Evolutionary conservation across 1,140 invertebrate genomes (phyloP).

Genomic region (Drosophila prosaltans): DNA sequence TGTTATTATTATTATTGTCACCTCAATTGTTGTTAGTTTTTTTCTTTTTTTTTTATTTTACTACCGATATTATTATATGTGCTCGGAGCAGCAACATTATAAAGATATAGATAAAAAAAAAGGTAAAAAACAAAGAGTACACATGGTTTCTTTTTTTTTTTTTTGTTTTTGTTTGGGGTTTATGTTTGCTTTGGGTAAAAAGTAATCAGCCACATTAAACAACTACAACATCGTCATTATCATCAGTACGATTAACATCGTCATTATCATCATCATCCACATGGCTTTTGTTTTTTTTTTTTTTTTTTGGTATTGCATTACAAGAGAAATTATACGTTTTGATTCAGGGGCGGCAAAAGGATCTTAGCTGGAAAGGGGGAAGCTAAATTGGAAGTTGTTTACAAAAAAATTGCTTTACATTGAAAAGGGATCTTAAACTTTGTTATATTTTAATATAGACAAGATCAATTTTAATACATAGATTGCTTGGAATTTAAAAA

Average conservation of each 20-base stretch:
- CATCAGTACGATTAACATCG: conserved; percentile 2
- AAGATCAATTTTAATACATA: no score
- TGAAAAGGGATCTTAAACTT: no score
- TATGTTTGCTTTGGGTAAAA: conserved; percentile 60
- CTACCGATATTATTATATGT: conserved; percentile 77
- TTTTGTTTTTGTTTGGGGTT: conserved; percentile 37
- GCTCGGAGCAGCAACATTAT: conserved; percentile 51
- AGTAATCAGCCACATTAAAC: conserved; percentile 79
- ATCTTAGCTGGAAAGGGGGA: not conserved
- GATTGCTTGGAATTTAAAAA: no score
- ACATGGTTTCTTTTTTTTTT: conserved; percentile 34
- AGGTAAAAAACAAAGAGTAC: conserved; percentile 39
- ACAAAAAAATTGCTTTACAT: no score
- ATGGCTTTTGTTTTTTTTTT: conserved; percentile 11
- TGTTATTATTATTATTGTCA: conserved; percentile 57
- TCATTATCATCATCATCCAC: not conserved
- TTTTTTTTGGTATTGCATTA: conserved; percentile 68
- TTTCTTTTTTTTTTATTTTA: conserved; percentile 52
- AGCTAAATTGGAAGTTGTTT: no score
- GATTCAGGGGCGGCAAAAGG: conserved; percentile 33
- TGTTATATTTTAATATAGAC: no score
- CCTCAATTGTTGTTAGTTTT: conserved; percentile 62
- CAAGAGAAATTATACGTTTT: conserved; percentile 66
- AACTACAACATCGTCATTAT: conserved; percentile 41
- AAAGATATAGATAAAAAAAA: conserved; percentile 68